Evolutionary conservation across 1,140 invertebrate genomes (phyloP), one percentile per base, ranked within the genome.

Genomic region (Zaprionus vittiger): DNA sequence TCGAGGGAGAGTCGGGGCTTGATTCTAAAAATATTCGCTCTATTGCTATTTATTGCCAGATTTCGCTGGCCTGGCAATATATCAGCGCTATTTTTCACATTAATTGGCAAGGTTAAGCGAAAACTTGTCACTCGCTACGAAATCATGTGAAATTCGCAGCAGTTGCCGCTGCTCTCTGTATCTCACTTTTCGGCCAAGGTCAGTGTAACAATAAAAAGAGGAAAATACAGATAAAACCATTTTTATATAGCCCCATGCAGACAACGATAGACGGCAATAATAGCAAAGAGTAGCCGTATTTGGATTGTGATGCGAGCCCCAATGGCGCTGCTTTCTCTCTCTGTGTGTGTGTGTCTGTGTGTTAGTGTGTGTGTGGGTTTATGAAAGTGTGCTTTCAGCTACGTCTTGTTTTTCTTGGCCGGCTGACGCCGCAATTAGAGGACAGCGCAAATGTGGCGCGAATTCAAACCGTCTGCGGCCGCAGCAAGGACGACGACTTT

Each of bases 101-200:
- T 87, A 90, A 87, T 87, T 87, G 83, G 84, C 83, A 89, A 78
- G 83, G 83, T 83, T 83, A 89, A 81, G 84, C 71, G 77, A 73
- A 62, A 67, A 77, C 64, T 77, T 73, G 75, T 63, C 62, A 61
- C 54, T 64, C 37, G 38, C 38, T 41, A 7, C 5, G 38, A 41
- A 41, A 41, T 41, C 41, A 47, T 47, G 7, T n/a, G 41, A 17
- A 44, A 17, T 44, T 14, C 37, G 4, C 37, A 37, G 34, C 34
- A 37, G 9, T 14, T 38, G 11, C 4, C 37, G 12, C 37, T 38
- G 61, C 24, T 34, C 38, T 49, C 56, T 44, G 62, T 60, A 72
- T 54, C 60, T 69, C 52, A 41, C 67, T 31, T 34, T 47, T 15
- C 31, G 26, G 65, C 44, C 73, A 83, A 89, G 84, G 81, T 87